Conservation (phyloP, 2,888 invertebrate genomes). For the Gisinianus flammeolus region DNA sequence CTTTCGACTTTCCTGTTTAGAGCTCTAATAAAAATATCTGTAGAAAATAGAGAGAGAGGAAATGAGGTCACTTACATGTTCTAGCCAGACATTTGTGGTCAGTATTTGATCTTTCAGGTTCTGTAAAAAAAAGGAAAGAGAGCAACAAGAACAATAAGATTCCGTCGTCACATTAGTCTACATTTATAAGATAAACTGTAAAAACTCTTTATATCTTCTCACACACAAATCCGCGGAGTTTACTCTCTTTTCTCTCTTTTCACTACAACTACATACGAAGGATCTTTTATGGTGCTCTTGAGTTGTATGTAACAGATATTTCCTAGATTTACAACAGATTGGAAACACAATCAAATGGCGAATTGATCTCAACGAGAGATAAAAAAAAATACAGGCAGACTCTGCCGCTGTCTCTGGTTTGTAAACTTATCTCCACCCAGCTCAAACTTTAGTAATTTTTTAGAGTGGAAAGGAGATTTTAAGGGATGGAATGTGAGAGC, state of each 20-base stretch:
- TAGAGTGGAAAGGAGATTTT: neutral
- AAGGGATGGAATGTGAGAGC: neutral
- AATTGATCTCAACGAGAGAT: neutral
- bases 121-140: conserved; percentile 69
- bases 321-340: neutral
- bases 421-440: too few species aligned
- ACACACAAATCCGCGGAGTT: neutral
- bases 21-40: too few species aligned
- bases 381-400: neutral
- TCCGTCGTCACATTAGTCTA: too few species aligned
- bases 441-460: neutral
- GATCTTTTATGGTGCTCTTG: neutral
- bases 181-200: too few species aligned
- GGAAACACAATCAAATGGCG: too few species aligned
- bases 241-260: too few species aligned
- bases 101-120: conserved; percentile 93
- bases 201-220: neutral
- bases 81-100: conserved; percentile 93
- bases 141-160: neutral
- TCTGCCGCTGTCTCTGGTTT: neutral
- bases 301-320: neutral
- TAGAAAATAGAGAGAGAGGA: conserved; percentile 14
- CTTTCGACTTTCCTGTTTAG: neutral
- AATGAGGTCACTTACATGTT: conserved; percentile 84
- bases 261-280: neutral